Conservation (phyloP, 2,113 vertebrate species). For the Struthidea cinerea region DNA sequence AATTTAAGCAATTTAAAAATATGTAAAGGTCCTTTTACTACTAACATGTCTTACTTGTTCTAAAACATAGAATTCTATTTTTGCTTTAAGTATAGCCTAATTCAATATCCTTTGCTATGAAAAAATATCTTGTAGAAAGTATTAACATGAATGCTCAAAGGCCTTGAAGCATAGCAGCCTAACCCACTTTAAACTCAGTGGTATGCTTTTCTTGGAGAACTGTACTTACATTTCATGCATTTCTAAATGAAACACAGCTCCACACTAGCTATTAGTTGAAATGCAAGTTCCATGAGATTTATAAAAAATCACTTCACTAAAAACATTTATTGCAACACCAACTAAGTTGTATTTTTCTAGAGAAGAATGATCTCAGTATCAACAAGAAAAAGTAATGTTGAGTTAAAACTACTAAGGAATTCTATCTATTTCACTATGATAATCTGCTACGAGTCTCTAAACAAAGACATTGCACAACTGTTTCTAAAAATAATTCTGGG, state of each 20-base stretch:
- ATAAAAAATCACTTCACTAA: background rate
- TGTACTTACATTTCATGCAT: background rate
- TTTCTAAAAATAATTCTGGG: background rate
- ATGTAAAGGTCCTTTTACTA: background rate
- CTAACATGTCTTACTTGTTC: background rate
- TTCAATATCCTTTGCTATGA: slow-evolving; percentile 54
- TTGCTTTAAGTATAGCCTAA: background rate
- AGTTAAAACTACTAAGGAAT: background rate
- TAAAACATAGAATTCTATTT: background rate
- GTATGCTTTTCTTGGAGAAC: slow-evolving; percentile 1
- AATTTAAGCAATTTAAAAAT: background rate
- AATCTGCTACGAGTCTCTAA: background rate
- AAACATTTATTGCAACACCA: background rate
- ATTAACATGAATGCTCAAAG: slow-evolving; percentile 22
- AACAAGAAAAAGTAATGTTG: background rate
- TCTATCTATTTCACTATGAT: background rate
- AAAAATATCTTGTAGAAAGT: slow-evolving; percentile 12
- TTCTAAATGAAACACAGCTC: slow-evolving; percentile 16
- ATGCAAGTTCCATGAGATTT: background rate
- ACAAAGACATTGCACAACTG: background rate
- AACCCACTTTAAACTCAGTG: slow-evolving; percentile 24
- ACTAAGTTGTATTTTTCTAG: background rate
- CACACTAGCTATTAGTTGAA: slow-evolving; percentile 7
- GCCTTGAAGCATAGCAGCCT: background rate
- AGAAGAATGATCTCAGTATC: background rate